phyloP scores from a whole-genome alignment of 2,797 vertebrate genomes.

The Pogonophryne albipinna region DNA sequence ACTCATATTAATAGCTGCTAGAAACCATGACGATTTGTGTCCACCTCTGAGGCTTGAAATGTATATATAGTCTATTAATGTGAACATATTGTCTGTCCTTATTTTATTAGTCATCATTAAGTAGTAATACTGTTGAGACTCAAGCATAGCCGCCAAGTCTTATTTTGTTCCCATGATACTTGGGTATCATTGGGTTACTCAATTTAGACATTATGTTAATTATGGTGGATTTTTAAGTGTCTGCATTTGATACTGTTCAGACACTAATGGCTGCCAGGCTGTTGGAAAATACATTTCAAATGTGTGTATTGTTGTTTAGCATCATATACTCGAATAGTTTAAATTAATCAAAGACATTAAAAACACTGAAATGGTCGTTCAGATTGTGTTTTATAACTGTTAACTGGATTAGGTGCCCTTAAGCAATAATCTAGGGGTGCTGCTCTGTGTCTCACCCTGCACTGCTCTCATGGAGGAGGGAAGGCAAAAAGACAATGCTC shows the following conservation, averaged over 20 bases:
- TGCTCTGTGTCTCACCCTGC: slow-evolving; percentile 19
- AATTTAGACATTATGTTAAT: not conserved
- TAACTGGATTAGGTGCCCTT: slow-evolving; percentile 16
- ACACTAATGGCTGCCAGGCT: not conserved
- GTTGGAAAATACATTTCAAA: not conserved
- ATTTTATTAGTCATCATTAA: not conserved
- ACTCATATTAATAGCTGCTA: not conserved
- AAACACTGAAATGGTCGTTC: not conserved
- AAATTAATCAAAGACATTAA: slow-evolving; percentile 3
- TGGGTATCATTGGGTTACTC: not conserved
- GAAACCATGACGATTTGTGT: not conserved
- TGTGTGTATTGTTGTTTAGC: not conserved
- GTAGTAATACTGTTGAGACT: not conserved
- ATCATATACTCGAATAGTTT: not conserved
- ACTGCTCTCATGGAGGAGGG: slow-evolving; percentile 7
- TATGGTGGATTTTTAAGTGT: not conserved
- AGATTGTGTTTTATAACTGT: slow-evolving; percentile 3
- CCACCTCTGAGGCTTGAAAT: not conserved
- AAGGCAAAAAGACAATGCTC: slow-evolving; percentile 1
- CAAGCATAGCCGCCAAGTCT: not conserved
- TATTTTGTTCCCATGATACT: not conserved
- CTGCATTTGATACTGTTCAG: not conserved
- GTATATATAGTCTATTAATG: not conserved
- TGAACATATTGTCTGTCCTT: not conserved
- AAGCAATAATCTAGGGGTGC: slow-evolving; percentile 18